Evolutionary conservation across 2,113 vertebrate genomes (phyloP).

Genomic region (Illadopsis cleaveri): DNA sequence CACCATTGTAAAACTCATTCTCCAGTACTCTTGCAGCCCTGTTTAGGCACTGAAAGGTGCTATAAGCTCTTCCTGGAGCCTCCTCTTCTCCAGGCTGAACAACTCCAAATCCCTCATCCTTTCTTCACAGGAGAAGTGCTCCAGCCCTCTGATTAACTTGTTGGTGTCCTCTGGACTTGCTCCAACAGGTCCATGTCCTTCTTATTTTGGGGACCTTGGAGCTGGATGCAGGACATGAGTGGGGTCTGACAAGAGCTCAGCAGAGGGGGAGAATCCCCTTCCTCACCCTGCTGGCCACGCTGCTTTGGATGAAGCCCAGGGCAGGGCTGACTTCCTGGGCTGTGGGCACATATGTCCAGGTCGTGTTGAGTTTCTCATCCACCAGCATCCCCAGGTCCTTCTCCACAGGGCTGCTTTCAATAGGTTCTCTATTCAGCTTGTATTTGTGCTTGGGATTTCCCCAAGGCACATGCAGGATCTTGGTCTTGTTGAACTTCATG

Average conservation of each 20-base stretch:
- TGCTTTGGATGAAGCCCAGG: not conserved
- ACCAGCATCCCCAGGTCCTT: not conserved
- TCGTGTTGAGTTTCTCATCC: not conserved
- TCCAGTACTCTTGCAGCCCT: not conserved
- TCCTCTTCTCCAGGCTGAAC: not conserved
- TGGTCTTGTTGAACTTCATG: not conserved
- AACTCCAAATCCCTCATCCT: not conserved
- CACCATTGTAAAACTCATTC: not conserved
- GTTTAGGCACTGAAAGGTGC: not conserved
- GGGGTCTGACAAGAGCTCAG: not conserved
- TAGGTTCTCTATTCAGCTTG: not conserved
- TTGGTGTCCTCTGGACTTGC: not conserved
- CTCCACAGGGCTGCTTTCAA: not conserved
- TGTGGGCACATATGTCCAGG: accelerated
- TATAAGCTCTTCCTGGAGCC: not conserved
- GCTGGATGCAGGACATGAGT: accelerated
- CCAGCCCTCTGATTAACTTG: not conserved
- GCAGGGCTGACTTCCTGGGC: not conserved
- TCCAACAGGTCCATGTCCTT: not conserved
- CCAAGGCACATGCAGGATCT: not conserved
- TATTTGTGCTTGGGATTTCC: not conserved
- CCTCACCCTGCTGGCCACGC: not conserved
- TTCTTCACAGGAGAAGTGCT: not conserved
- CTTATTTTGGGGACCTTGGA: not conserved
- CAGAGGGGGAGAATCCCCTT: not conserved